Percentiles rank a stretch among this genome's conserved stretches.
Conservation (phyloP, 2,888 invertebrate species). For the Congeria kusceri region DNA sequence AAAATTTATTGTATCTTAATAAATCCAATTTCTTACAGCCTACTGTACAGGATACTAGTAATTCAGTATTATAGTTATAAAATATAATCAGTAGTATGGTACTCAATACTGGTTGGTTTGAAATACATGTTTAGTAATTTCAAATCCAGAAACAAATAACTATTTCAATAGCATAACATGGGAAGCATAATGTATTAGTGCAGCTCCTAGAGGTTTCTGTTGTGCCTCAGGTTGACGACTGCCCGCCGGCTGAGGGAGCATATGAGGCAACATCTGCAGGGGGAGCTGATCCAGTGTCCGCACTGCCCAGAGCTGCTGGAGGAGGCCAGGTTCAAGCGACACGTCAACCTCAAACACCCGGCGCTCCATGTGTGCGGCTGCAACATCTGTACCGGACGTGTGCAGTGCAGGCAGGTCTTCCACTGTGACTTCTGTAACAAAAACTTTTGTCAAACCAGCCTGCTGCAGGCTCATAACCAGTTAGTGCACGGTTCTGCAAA, state of each 20-base stretch:
- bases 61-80: no score
- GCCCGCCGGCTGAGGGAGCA: conserved; percentile 12
- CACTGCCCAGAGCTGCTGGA: neutral
- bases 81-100: no score
- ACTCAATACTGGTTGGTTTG: no score
- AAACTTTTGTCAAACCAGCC: conserved; percentile 26
- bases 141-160: no score
- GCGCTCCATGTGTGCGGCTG: conserved; percentile 32
- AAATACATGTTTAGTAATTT: no score
- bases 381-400: conserved; percentile 18
- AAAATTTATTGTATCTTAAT: no score
- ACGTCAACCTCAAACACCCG: conserved; percentile 31
- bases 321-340: neutral
- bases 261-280: conserved; percentile 2
- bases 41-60: no score
- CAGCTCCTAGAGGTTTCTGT: no score
- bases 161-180: no score
- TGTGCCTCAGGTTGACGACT: conserved; percentile 17
- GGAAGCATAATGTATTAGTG: no score
- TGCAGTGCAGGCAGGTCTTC: neutral
- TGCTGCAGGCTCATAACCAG: conserved; percentile 33
- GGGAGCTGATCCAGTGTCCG: conserved; percentile 1
- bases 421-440: conserved; percentile 14
- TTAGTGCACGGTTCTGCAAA: conserved; percentile 21
- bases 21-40: no score